Base-by-base conservation (phyloP, 1,140 invertebrate genomes). In the Tetragnatha versicolor region DNA sequence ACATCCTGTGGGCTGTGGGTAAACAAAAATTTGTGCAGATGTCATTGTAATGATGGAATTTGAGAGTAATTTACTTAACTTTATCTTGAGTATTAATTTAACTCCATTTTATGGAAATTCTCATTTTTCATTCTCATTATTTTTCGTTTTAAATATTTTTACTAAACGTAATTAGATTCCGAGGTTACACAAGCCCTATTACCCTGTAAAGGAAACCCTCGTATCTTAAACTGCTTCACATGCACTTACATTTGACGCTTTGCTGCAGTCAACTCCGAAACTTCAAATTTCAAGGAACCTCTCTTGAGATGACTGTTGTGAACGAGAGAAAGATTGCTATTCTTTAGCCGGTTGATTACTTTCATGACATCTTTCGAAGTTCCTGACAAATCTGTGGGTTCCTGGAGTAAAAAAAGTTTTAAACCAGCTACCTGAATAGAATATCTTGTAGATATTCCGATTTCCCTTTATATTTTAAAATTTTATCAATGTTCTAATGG, bases 281-380 rank as follows among this genome's bases (percentile, higher is more conserved):
- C n/a, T 42, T 70, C 49, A 17, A 53, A 70, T 55, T 37, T n/a
- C 2, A 35, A 53, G 0, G 68, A 14, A 2, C 68, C 68, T 27
- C 22, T 39, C n/a, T 25, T 55, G 17, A 55, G 9, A 20, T 42
- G 53, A 31, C 37, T 60, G 39, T 73, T 58, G 22, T 47, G 27
- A 14, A 73, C 69, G 2, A 73, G 69, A 3, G 69, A 73, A 2
- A 73, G 29, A n/a, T 73, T 73, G 20, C 69, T 73, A 6, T 60
- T 22, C 3, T 73, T 73, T 3, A 73, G 27, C n/a, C 53, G 69
- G 5, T 55, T 29, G 2, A 73, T 45, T 14, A 60, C n/a, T 29
- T 31, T 47, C 35, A 60, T 27, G 20, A 73, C 31, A 3, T 58
- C 69, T 5, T 22, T 25, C 1, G 69, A 17, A 22, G 51, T 42